Base-by-base conservation (phyloP, 2,888 invertebrate species). In the Phyto melanocephala region DNA sequence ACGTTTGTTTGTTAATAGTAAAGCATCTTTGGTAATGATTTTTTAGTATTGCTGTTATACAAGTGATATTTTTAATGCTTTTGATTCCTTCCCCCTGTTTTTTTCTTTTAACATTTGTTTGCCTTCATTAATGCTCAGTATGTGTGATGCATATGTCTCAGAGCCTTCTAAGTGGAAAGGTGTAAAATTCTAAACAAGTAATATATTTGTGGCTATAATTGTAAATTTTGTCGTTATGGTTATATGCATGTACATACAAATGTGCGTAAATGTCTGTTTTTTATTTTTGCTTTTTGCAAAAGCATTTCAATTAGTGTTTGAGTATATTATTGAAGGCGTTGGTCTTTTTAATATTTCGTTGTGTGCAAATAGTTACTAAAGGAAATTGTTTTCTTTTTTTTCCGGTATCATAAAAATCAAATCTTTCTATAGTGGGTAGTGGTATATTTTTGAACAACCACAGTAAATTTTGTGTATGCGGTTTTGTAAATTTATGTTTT, bases 21-120 rank as follows among this genome's bases (percentile, higher is more conserved):
- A 84, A 85, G 83, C 83, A 83, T 83, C 83, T 83, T 70, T 76
- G 54, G 83, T 79, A 84, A 81, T 84, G 75, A 81, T 82, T 84
- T 85, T 85, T 85, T 83, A 85, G 42, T 68, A 65, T 37, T 84
- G 74, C 70, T 80, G 65, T 82, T 72, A 54, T 80, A 72, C 76
- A 72, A 72, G 76, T 60, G 68, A 77, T 72, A 74, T 77, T 77
- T 74, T 80, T 78, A 70, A 70, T 77, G 70, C 77, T 71, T 28
- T 76, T 79, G 28, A 79, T 80, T 79, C 71, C 24, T 70, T 56
- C 60, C 17, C 70, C n/a, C 54, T n/a, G n/a, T n/a, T n/a, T n/a
- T n/a, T n/a, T n/a, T 40, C 56, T 47, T 22, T 47, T 20, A 22
- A 37, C 62, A 20, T 45, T 35, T 37, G 54, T 50, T 63, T 10